Conservation (phyloP, 2,888 invertebrate species). For the Rugalucina vietnamica region DNA sequence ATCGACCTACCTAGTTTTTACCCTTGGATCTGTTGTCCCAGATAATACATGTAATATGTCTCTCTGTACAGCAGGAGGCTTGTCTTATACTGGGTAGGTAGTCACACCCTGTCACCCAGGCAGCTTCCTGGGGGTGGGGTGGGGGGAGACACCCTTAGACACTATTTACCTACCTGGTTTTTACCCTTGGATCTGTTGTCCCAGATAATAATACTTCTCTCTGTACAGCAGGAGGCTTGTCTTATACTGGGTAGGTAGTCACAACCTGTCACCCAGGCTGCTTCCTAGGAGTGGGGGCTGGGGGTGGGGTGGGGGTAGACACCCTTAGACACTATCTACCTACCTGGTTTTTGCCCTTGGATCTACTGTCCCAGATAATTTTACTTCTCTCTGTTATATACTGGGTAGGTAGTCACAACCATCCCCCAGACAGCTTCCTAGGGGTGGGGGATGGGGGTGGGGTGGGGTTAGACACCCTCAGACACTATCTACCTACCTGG, state of each 20-base stretch:
- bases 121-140: slow-evolving; percentile 81
- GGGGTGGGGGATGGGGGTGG: too few relatives aligned
- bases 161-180: slow-evolving; percentile 81
- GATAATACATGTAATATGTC: slow-evolving; percentile 79
- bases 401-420: slow-evolving; percentile 81
- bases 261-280: slow-evolving; percentile 82
- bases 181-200: slow-evolving; percentile 82
- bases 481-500: slow-evolving; percentile 70
- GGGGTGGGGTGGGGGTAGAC: too few relatives aligned
- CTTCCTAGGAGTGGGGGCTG: slow-evolving; percentile 78
- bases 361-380: slow-evolving; percentile 81
- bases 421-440: slow-evolving; percentile 82
- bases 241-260: slow-evolving; percentile 80
- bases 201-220: slow-evolving; percentile 81
- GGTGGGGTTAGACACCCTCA: too few relatives aligned
- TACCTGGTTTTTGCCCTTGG: slow-evolving; percentile 82
- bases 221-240: too few relatives aligned
- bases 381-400: slow-evolving; percentile 81
- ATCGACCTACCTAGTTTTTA: background rate
- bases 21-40: slow-evolving; percentile 62
- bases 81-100: slow-evolving; percentile 79
- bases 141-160: too few relatives aligned
- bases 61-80: slow-evolving; percentile 80
- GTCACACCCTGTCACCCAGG: slow-evolving; percentile 82
- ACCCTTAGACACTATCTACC: too few relatives aligned